Evolutionary conservation across 2,888 invertebrate genomes (phyloP), one percentile per base, ranked within the genome.

Genomic region (Spilarctia lutea): DNA sequence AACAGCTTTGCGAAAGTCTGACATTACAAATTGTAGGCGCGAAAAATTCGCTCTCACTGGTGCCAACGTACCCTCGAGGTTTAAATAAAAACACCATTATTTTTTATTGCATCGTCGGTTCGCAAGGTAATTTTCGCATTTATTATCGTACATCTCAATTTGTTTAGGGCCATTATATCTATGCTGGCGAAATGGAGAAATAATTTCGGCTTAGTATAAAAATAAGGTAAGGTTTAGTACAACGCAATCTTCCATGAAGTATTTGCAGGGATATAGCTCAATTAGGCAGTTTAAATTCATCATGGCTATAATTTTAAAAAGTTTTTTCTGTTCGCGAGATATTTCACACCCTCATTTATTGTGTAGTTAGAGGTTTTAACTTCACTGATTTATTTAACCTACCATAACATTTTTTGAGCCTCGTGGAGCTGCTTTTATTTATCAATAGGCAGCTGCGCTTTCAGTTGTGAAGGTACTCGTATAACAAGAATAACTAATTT

Each of bases 1-100:
- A 90, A 88, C 88, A 86, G 81, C 80, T 79, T 75, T 76, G 81
- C 70, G 83, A 81, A 79, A 79, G 76, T 76, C 82, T 72, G 82
- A 81, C 85, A 79, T 75, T 76, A 82, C 85, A 86, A 88, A 87
- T 85, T 86, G 84, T 85, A 88, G 89, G 86, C 88, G 88, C 78
- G 84, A 88, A 88, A 87, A 88, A 88, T 84, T 87, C 83, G 81
- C 81, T 76, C 77, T 75, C 79, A 82, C 86, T 85, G 77, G 79
- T 81, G 78, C 56, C 63, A 30, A 63, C 72, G 60, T 76, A 39
- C 72, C 78, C 68, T 52, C 42, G 13, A 77, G 79, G 73, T 83
- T 88, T 84, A 82, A 88, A 89, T 88, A 88, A 86, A 87, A 85
- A 83, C 45, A 77, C 81, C 77, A 83, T 87, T 87, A 85, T 83